Percentiles rank a stretch among this genome's conserved stretches.
phyloP scores from a whole-genome alignment of 2,888 invertebrate species.

The Sinodicranocentrus sp. region DNA sequence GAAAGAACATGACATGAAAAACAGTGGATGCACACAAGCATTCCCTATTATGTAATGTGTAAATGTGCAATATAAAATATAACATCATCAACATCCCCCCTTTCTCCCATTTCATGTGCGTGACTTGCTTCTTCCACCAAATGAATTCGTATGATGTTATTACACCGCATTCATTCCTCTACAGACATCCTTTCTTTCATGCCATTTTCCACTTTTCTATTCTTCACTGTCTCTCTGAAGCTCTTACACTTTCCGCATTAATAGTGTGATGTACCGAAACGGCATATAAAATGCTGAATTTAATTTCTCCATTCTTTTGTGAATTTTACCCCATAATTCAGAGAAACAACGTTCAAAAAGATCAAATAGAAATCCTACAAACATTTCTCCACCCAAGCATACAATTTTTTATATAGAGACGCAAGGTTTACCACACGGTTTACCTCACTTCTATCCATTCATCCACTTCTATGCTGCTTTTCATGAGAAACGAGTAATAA shows the following conservation, averaged over 20 bases:
- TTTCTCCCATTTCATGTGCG: slow-evolving; percentile 25
- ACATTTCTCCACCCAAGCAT: too few species aligned
- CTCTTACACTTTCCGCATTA: not conserved
- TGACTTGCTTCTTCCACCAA: slow-evolving; percentile 22
- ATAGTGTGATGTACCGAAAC: not conserved
- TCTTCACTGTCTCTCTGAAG: too few species aligned
- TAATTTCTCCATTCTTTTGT: slow-evolving; percentile 20
- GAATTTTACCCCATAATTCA: slow-evolving; percentile 16
- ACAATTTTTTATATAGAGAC: too few species aligned
- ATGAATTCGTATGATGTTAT: slow-evolving; percentile 20
- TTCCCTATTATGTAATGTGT: not conserved
- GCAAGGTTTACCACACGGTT: too few species aligned
- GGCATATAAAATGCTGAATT: slow-evolving; percentile 7
- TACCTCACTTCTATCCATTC: too few species aligned
- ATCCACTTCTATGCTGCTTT: too few species aligned
- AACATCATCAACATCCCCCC: slow-evolving; percentile 14
- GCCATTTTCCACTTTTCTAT: not conserved
- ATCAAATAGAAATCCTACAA: slow-evolving; percentile 24
- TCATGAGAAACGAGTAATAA: too few species aligned
- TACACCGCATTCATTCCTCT: slow-evolving; percentile 9
- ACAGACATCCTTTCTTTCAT: not conserved
- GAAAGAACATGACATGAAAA: too few species aligned
- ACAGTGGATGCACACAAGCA: not conserved
- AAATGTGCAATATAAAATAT: slow-evolving; percentile 20
- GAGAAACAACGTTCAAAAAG: not conserved